A percentile compares a stretch with the other conserved stretches of the same genome.
These are phyloP conservation scores for Malacoraja senta DNA, from an alignment of 2,797 vertebrate species.

Conservation along the genomic window DNA sequence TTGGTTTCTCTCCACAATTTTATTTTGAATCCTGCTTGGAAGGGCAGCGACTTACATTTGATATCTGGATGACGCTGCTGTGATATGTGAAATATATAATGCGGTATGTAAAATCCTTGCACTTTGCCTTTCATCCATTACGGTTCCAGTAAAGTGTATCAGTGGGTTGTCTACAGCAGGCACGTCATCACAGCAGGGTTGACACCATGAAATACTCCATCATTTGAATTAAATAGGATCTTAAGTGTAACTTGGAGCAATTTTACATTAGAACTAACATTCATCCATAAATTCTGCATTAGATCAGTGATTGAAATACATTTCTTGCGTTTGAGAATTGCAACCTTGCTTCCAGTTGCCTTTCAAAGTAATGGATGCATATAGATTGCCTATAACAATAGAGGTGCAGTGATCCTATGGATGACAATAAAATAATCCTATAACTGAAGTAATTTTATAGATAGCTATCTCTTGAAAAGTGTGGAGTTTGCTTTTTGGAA, in stretches of 20 bases:
- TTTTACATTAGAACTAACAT: slow-evolving; percentile 19
- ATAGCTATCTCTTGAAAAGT: slow-evolving; percentile 10
- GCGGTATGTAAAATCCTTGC: background rate
- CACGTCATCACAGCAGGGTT: background rate
- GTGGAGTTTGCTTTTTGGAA: slow-evolving; percentile 12
- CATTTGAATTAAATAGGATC: slow-evolving; percentile 6
- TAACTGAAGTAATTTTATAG: slow-evolving; percentile 27
- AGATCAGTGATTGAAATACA: slow-evolving; percentile 23
- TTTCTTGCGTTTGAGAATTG: slow-evolving; percentile 19
- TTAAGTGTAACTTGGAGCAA: background rate
- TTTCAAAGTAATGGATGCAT: background rate
- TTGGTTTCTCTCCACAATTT: background rate
- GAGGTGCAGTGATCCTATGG: background rate
- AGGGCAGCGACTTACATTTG: background rate
- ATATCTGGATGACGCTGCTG: background rate
- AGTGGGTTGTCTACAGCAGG: background rate
- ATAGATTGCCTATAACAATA: background rate
- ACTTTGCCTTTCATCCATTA: background rate
- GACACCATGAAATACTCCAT: background rate
- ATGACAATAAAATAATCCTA: slow-evolving; percentile 32
- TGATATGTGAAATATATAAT: background rate
- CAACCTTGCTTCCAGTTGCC: background rate
- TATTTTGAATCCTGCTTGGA: background rate
- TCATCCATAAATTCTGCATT: slow-evolving; percentile 21
- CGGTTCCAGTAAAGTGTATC: background rate